Conservation (phyloP, 2,113 vertebrate species). For the Poeciliopsis occidentalis region DNA sequence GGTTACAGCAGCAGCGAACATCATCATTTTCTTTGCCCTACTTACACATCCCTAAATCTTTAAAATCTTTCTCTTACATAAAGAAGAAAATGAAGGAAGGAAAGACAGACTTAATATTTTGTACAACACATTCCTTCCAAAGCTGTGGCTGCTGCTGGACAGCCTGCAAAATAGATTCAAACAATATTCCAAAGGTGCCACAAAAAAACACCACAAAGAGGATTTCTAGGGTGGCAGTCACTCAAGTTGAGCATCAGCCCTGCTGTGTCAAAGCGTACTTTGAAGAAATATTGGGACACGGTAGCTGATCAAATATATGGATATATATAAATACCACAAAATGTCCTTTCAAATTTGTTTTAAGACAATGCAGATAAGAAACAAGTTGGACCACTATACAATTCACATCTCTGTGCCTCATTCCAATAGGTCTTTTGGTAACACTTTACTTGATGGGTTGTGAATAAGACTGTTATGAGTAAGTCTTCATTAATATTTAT, state of each 20-base stretch:
- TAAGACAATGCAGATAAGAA: not conserved
- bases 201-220: not conserved
- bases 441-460: too few species aligned
- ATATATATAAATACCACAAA: not conserved
- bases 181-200: not conserved
- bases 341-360: not conserved
- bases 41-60: not conserved
- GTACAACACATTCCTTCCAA: not conserved
- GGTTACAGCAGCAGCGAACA: not conserved
- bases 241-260: not conserved
- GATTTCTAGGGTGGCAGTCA: not conserved
- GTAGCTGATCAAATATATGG: too few species aligned
- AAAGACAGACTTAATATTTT: not conserved
- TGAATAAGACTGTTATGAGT: too few species aligned
- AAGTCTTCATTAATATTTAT: too few species aligned
- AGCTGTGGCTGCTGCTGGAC: not conserved
- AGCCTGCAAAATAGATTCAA: conserved; percentile 4
- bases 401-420: not conserved
- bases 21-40: not conserved
- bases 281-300: too few species aligned
- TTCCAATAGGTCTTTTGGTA: too few species aligned
- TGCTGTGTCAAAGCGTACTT: too few species aligned
- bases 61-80: not conserved
- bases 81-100: not conserved
- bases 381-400: not conserved